Evolutionary conservation across 2,797 vertebrate species (phyloP), one percentile per base, ranked within the genome.

Genomic region (Urophycis tenuis): DNA sequence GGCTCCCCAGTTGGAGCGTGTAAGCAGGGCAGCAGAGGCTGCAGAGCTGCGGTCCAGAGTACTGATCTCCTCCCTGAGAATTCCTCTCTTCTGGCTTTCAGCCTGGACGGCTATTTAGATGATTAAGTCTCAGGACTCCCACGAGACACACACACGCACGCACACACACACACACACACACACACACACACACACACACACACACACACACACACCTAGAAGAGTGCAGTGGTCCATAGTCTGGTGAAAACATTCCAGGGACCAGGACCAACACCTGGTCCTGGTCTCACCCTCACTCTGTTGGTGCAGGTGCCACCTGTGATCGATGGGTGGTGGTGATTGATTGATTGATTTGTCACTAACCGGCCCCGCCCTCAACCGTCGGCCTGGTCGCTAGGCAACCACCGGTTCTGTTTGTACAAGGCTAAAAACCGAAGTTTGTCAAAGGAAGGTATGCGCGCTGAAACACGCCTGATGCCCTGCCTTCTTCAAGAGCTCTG

Each of bases 121-220:
- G 49, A 60, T 60, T 60, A 60, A 9, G 17, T 53, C 49, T 60
- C 15, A 5, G 45, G 5, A 79, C 82, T 78, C 81, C 76, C 74
- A 75, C 75, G 71, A 17, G 45, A 39, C 10, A 39, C 12, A 11
- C 36, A 39, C 36, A 39, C 36, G 11, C 36, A 39, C 36, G 12
- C 1, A 39, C 36, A 39, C 36, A 10, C 36, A 39, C 79, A 74
- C 75, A 77, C 67, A 75, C 34, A 78, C 64, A 71, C 14, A 31
- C 15, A 39, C 73, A 75, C 45, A 71, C 35, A 71, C 74, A 11
- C 71, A 45, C 71, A 72, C 60, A 75, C 39, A 79, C 69, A 71
- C 71, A 34, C 32, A 35, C 71, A 35, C 29, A 30, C 30, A 74
- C 25, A 39, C 75, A 81, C 73, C 25, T 34, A 34, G 33, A 34